Evolutionary conservation across 2,888 invertebrate genomes (phyloP).

Genomic region (Sepiola atlantica): DNA sequence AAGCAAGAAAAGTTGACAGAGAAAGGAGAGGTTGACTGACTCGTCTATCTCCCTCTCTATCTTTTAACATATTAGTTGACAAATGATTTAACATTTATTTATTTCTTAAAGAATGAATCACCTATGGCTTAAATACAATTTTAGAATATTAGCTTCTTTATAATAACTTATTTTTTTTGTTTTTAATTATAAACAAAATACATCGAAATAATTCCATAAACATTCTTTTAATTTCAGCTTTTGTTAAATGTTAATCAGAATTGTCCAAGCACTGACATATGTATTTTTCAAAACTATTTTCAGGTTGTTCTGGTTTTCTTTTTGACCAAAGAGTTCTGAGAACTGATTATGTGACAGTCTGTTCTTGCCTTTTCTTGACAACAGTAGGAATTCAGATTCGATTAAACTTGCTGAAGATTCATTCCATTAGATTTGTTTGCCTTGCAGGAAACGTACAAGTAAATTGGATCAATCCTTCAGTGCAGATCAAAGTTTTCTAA

Average conservation of each 20-base stretch:
- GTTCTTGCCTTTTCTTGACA: conserved; percentile 16
- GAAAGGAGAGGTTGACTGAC: too few relatives aligned
- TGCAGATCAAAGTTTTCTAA: neutral
- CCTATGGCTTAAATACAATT: neutral
- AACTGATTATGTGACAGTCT: neutral
- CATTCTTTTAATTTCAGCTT: neutral
- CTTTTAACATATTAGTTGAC: too few relatives aligned
- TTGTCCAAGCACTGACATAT: neutral
- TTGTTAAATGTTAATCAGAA: too few relatives aligned
- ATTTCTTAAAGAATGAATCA: neutral
- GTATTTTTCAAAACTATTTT: neutral
- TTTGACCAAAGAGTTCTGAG: neutral
- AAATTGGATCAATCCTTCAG: neutral
- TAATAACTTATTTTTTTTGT: neutral
- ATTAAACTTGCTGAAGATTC: conserved; percentile 1
- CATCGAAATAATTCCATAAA: neutral
- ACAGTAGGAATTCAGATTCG: conserved; percentile 16
- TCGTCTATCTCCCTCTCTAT: too few relatives aligned
- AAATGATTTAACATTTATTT: neutral
- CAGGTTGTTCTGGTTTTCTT: neutral
- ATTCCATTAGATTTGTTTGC: neutral
- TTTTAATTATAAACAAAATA: too few relatives aligned
- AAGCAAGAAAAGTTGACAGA: too few relatives aligned
- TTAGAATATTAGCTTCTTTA: neutral
- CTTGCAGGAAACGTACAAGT: neutral